phyloP scores from a whole-genome alignment of 2,113 vertebrate species.

The Ictidomys tridecemlineatus region DNA sequence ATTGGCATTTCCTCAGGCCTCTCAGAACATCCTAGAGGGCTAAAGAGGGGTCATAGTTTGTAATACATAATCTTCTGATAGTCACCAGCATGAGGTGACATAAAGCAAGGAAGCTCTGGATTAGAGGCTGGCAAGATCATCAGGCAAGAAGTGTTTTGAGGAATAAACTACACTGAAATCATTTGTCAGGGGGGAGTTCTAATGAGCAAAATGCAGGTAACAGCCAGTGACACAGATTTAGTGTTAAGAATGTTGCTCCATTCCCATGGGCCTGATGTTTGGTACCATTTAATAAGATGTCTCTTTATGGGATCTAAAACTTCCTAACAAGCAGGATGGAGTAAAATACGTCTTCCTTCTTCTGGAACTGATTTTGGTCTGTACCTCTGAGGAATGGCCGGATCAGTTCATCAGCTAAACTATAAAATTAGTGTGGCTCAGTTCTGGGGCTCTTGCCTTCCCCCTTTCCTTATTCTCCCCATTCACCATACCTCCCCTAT shows the following conservation, averaged over 20 bases:
- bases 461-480: background rate
- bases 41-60: background rate
- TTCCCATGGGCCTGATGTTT: background rate
- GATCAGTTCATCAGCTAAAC: background rate
- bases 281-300: background rate
- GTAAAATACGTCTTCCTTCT: background rate
- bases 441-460: background rate
- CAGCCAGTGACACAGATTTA: background rate
- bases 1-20: background rate
- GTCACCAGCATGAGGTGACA: background rate
- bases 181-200: background rate
- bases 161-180: background rate
- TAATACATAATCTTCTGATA: accelerated
- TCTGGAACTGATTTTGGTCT: background rate
- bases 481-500: too few relatives aligned
- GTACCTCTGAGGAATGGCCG: background rate
- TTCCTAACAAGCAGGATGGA: background rate
- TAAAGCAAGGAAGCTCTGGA: background rate
- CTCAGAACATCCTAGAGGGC: background rate
- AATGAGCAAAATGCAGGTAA: background rate
- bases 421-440: background rate
- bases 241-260: background rate
- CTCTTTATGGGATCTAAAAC: background rate
- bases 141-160: background rate
- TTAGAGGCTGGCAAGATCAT: background rate